phyloP scores from a whole-genome alignment of 1,140 invertebrate genomes.

The Listronotus bonariensis region DNA sequence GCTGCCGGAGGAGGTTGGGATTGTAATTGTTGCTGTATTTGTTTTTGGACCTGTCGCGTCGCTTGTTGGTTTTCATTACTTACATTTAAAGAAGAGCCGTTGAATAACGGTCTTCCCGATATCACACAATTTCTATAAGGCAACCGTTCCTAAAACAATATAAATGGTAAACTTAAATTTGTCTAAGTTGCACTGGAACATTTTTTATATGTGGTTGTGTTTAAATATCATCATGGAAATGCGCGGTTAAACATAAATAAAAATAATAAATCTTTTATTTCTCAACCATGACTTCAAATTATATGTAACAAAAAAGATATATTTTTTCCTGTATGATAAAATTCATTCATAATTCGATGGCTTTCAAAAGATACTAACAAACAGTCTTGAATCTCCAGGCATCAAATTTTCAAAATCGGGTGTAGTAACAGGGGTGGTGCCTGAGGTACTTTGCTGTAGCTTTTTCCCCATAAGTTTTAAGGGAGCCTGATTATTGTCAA shows the following conservation, averaged over 20 bases:
- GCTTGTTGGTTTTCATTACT: constrained; percentile 36
- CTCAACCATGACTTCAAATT: no score
- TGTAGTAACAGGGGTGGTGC: constrained; percentile 45
- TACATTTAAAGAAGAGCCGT: constrained; percentile 44
- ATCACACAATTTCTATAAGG: constrained; percentile 59
- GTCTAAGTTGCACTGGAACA: no score
- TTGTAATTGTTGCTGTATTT: constrained; percentile 20
- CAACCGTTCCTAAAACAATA: constrained; percentile 57
- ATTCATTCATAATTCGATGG: background rate
- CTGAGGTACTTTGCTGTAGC: constrained; percentile 43
- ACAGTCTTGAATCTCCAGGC: constrained; percentile 52
- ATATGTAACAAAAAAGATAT: no score
- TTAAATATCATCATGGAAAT: no score
- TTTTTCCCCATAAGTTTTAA: constrained; percentile 53
- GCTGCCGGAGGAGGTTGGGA: background rate
- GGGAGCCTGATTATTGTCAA: constrained; percentile 70
- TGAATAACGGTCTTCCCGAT: constrained; percentile 48
- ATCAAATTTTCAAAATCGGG: constrained; percentile 53
- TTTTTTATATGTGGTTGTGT: no score
- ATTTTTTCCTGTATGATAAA: no score
- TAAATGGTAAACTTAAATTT: no score
- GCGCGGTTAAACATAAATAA: no score
- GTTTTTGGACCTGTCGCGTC: constrained; percentile 29
- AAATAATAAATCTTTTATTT: no score
- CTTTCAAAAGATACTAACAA: constrained; percentile 45